Evolutionary conservation across 2,113 vertebrate species (phyloP), one percentile per base, ranked within the genome.

Genomic region (Pionites leucogaster): DNA sequence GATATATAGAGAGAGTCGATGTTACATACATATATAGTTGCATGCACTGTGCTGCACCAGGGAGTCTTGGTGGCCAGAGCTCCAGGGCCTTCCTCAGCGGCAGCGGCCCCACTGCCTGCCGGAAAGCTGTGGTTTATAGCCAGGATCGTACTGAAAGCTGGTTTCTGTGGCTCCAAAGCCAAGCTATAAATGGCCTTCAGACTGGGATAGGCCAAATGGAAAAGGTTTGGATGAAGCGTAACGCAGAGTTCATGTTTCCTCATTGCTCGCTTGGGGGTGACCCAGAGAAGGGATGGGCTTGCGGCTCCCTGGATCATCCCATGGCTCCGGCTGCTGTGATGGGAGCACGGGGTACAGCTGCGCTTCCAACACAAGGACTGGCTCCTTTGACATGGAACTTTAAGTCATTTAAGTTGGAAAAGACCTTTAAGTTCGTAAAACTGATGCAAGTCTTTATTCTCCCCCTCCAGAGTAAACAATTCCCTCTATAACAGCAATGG

Each of bases 41-140:
- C 50, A 15, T 0, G 0, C 12, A 7, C 14, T 0, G 4, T 6
- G 57, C 23, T 39, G 22, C 1, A 4, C 24, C 7, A 59, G 44
- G 8, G 27, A 6, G 24, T 11, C 31, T 10, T 1, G 4, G 60
- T 13, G 63, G n/a, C 41, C 2, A 3, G 17, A 50, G 39, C 28
- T n/a, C 8, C 6, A 2, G 33, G 29, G 69, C 55, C 35, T 20
- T 62, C 7, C 31, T 47, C 79, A 25, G 78, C 18, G 35, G 14
- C 49, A 69, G 60, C 2, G 29, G 41, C 11, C 13, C 27, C 24
- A 0, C 62, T 46, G 39, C 37, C 31, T 37, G 6, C 12, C 19
- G n/a, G 28, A 35, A n/a, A n/a, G 25, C 41, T 17, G 1, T 2
- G 5, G 11, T 28, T 29, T 27, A 4, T 14, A n/a, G 35, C 33